Evolutionary conservation across 2,797 vertebrate genomes (phyloP).

Genomic region (Sebastes baramenuke): DNA sequence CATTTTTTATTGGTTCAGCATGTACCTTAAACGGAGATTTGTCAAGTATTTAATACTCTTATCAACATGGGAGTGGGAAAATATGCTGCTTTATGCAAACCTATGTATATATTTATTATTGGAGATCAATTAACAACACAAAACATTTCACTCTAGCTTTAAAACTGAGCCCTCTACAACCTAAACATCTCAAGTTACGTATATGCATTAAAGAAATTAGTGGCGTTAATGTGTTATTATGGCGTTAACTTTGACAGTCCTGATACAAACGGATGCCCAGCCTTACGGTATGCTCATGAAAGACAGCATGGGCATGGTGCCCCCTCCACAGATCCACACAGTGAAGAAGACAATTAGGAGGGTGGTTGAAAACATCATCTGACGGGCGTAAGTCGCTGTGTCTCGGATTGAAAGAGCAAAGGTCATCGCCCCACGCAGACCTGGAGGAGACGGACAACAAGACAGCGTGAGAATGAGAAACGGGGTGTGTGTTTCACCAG

Average conservation of each 20-base stretch:
- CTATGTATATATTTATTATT: too few relatives aligned
- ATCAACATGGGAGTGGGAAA: too few relatives aligned
- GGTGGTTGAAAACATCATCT: conserved; percentile 98
- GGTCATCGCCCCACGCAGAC: conserved; percentile 95
- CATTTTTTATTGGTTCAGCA: accelerated
- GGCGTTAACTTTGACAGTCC: neutral
- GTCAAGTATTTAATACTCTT: too few relatives aligned
- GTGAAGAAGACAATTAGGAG: conserved; percentile 97
- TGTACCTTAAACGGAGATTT: too few relatives aligned
- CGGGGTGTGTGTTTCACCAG: neutral
- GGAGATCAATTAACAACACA: too few relatives aligned
- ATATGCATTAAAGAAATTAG: too few relatives aligned
- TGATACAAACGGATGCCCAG: neutral
- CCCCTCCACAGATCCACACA: conserved; percentile 95
- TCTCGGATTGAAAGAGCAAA: conserved; percentile 97
- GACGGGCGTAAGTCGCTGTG: conserved; percentile 93
- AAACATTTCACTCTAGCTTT: too few relatives aligned
- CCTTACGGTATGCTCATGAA: conserved; percentile 92
- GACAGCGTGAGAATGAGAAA: neutral
- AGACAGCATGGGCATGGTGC: conserved; percentile 93
- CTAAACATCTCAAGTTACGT: too few relatives aligned
- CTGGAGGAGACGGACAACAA: conserved; percentile 63
- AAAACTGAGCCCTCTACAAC: too few relatives aligned
- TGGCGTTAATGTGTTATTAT: too few relatives aligned
- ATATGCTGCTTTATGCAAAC: too few relatives aligned